phyloP scores from a whole-genome alignment of 1,140 invertebrate genomes.

The Pseudomyrmex flavicornis region DNA sequence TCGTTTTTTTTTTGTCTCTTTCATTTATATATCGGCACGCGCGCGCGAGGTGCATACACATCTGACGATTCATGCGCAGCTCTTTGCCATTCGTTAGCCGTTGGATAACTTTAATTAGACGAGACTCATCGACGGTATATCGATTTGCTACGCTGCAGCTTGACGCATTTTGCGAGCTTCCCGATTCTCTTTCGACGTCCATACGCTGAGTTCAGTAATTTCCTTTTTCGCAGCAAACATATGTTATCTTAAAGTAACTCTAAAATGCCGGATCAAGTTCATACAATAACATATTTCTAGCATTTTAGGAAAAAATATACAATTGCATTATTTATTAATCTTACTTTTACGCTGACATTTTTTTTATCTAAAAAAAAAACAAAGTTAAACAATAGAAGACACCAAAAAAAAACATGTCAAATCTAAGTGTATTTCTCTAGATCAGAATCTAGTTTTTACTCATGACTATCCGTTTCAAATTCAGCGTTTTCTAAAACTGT shows the following conservation, averaged over 20 bases:
- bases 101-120: conserved; percentile 72
- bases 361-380: too few species aligned
- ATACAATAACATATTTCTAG: background rate
- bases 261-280: background rate
- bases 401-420: too few species aligned
- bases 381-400: too few species aligned
- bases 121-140: conserved; percentile 59
- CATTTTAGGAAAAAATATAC: too few species aligned
- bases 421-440: too few species aligned
- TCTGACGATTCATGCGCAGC: conserved; percentile 24
- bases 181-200: background rate
- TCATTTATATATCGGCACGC: conserved; percentile 54
- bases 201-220: background rate
- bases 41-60: conserved; percentile 11
- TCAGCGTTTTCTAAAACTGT: too few species aligned
- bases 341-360: too few species aligned
- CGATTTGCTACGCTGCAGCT: background rate
- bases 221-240: background rate
- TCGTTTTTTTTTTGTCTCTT: conserved; percentile 46
- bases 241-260: background rate
- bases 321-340: too few species aligned
- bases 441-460: too few species aligned
- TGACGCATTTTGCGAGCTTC: conserved; percentile 2
- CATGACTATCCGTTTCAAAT: background rate
- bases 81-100: conserved; percentile 50